Evolutionary conservation across 2,797 vertebrate genomes (phyloP).

Genomic region (Danionella dracula): DNA sequence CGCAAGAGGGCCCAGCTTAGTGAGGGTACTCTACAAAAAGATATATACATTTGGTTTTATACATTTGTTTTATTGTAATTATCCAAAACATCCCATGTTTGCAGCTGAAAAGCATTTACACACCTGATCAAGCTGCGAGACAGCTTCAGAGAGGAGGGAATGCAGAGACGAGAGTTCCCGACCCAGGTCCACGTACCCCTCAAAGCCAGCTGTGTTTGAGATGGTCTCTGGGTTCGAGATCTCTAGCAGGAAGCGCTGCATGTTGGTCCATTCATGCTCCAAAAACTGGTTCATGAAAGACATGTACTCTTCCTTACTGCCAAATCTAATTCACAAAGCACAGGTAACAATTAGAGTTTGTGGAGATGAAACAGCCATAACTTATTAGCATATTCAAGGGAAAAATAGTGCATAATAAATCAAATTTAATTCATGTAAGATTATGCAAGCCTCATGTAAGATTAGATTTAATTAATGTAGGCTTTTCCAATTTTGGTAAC

Average conservation of each 20-base stretch:
- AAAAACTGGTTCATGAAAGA: slow-evolving; percentile 96
- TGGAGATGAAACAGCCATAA: neutral
- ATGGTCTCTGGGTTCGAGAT: slow-evolving; percentile 90
- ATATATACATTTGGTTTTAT: too few species aligned
- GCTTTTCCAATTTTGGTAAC: too few species aligned
- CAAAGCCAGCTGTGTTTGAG: slow-evolving; percentile 87
- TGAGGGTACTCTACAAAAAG: slow-evolving; percentile 80
- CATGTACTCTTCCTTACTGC: slow-evolving; percentile 96
- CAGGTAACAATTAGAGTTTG: neutral
- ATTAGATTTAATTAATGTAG: too few species aligned
- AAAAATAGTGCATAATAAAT: too few species aligned
- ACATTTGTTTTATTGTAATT: too few species aligned
- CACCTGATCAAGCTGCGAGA: slow-evolving; percentile 91
- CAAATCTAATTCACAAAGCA: slow-evolving; percentile 72
- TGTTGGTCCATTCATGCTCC: slow-evolving; percentile 93
- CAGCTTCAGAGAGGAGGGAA: slow-evolving; percentile 81
- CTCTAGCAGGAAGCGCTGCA: slow-evolving; percentile 93
- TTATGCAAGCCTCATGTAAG: too few species aligned
- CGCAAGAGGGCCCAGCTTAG: slow-evolving; percentile 87
- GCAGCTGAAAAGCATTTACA: neutral
- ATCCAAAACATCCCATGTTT: too few species aligned
- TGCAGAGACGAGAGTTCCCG: slow-evolving; percentile 89
- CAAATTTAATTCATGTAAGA: too few species aligned
- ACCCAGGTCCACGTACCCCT: slow-evolving; percentile 94
- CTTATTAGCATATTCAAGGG: too few species aligned